These are phyloP conservation scores for Melanostoma mellinum DNA, from an alignment of 2,888 invertebrate species.

Conservation along the genomic window DNA sequence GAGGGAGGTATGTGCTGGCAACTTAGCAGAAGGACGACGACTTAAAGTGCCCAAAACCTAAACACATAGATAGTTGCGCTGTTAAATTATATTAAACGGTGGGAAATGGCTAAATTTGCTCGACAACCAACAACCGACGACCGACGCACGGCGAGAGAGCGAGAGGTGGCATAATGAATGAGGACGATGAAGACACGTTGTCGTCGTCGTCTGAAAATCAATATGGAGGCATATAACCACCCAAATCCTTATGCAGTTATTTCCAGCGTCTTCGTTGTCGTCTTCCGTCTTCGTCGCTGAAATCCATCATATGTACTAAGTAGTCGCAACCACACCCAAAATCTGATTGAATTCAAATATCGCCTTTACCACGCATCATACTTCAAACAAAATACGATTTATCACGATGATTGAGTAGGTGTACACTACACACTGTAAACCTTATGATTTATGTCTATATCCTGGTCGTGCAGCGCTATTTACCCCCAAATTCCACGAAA, in stretches of 20 bases:
- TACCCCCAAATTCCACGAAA: constrained; percentile 13
- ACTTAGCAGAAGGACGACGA: constrained; percentile 48
- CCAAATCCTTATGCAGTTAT: constrained; percentile 43
- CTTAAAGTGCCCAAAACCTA: constrained; percentile 36
- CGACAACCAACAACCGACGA: no score
- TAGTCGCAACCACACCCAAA: constrained; percentile 66
- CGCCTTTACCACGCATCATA: constrained; percentile 37
- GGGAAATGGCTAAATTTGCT: constrained; percentile 42
- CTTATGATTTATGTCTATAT: constrained; percentile 31
- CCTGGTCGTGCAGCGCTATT: neutral
- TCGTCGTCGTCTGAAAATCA: constrained; percentile 52
- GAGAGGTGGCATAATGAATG: constrained; percentile 50
- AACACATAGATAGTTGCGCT: constrained; percentile 8
- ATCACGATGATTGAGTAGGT: constrained; percentile 26
- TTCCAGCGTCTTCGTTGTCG: constrained; percentile 6
- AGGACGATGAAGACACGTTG: constrained; percentile 5
- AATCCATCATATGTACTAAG: constrained; percentile 19
- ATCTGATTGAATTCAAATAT: constrained; percentile 54
- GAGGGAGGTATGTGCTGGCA: constrained; percentile 24
- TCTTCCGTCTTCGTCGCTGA: constrained; percentile 43
- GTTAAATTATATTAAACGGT: constrained; percentile 62
- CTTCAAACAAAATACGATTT: constrained; percentile 19
- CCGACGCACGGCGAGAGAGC: constrained; percentile 32
- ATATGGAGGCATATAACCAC: constrained; percentile 53
- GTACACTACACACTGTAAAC: neutral